Base-by-base conservation (phyloP, 2,888 invertebrate genomes). In the Erebia aethiops region DNA sequence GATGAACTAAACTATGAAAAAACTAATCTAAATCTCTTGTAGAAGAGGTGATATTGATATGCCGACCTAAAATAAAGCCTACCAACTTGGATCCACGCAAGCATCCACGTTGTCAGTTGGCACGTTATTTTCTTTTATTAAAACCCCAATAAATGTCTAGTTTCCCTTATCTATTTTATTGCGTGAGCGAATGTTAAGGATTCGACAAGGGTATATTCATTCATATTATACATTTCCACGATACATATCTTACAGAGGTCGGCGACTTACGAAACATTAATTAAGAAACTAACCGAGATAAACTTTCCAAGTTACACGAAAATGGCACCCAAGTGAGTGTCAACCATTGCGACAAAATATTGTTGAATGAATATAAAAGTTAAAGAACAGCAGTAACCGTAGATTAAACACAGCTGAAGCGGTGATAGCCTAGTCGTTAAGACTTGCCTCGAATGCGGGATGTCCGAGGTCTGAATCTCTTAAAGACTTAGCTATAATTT, bases 241-340 rank as follows among this genome's bases (percentile, higher is more conserved):
- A 62, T 62, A 62, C 49, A 49, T 49, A 62, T 62, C 49, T 62
- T 21, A 21, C 21, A 14, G 49, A 62, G 62, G 62, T 49, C 21
- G 49, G 18, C 21, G 21, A 62, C 49, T 49, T 49, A 61, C 46
- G 14, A 62, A 49, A 49, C 62, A 60, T 43, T 62, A 62, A 62
- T 62, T 62, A 62, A 62, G 62, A 62, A 62, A 49, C 46, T 21
- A 62, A 62, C 62, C 62, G 49, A 62, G 62, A 21, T 49, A 49
- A 62, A 62, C 46, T 49, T 62, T 61, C 13, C 21, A 49, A 62
- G 62, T 62, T 49, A 49, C 61, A 49, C 49, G 49, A 49, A 62
- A 62, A 62, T 14, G 62, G 62, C 49, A 21, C 62, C 62, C 49
- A 21, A 49, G 62, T 14, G 62, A 49, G 46, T 62, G 62, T 21